A percentile compares a stretch with the other conserved stretches of the same genome.
phyloP scores from a whole-genome alignment of 2,113 vertebrate genomes.

The Platysternon megacephalum region DNA sequence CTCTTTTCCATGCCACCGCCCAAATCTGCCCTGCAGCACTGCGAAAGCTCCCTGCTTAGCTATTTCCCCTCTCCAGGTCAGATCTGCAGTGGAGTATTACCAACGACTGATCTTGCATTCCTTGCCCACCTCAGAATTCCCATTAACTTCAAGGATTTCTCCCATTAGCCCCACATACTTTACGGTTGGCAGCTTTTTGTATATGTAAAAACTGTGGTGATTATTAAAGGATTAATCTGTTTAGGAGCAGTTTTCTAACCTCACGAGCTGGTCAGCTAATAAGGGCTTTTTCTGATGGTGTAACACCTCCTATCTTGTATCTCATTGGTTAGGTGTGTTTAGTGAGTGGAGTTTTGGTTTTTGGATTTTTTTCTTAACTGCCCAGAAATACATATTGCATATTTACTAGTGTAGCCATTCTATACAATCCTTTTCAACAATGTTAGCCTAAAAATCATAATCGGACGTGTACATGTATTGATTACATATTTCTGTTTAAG shows the following conservation, averaged over 20 bases:
- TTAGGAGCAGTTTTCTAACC: neutral
- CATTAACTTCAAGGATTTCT: neutral
- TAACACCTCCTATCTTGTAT: neutral
- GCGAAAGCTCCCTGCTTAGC: neutral
- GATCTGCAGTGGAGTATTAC: neutral
- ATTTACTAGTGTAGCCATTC: neutral
- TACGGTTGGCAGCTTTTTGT: neutral
- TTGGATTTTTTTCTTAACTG: neutral
- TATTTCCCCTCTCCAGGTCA: neutral
- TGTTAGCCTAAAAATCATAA: neutral
- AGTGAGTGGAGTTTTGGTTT: neutral
- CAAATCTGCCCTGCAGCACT: neutral
- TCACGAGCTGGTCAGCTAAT: neutral
- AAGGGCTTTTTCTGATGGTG: neutral
- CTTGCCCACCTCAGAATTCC: neutral
- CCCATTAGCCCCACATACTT: neutral
- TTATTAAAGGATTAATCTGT: neutral
- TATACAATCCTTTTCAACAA: neutral
- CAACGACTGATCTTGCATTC: neutral
- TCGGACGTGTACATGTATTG: neutral
- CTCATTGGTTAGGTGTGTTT: neutral
- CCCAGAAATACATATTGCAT: neutral
- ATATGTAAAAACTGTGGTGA: neutral
- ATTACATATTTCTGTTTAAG: neutral
- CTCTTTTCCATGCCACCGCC: neutral